A percentile compares a stretch with the other conserved stretches of the same genome.
Conservation (phyloP, 2,888 invertebrate species). For the Thelaira solivaga region DNA sequence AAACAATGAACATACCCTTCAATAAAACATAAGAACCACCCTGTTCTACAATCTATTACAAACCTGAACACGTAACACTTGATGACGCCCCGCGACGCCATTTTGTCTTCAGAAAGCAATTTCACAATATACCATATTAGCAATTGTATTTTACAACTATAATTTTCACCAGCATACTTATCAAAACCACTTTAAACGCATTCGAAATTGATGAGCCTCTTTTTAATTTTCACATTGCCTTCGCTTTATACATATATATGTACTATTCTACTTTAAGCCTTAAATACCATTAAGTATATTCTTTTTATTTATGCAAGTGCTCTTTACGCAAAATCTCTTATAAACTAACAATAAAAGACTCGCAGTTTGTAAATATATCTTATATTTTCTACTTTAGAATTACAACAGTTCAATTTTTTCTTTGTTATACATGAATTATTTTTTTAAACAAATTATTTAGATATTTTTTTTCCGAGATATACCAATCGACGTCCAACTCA, state of each 20-base stretch:
- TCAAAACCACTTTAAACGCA: background rate
- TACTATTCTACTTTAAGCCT: background rate
- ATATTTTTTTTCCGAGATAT: slow-evolving; percentile 41
- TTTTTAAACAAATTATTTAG: slow-evolving; percentile 1
- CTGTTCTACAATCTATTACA: slow-evolving; percentile 54
- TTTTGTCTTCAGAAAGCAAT: slow-evolving; percentile 50
- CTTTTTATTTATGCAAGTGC: slow-evolving; percentile 3
- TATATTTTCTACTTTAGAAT: slow-evolving; percentile 34
- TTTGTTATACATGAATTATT: slow-evolving; percentile 25
- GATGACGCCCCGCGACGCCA: slow-evolving; percentile 52
- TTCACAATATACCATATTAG: slow-evolving; percentile 42
- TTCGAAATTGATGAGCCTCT: background rate
- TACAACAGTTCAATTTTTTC: slow-evolving; percentile 40
- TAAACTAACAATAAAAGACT: slow-evolving; percentile 61
- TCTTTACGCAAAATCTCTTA: slow-evolving; percentile 52
- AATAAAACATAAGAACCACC: background rate
- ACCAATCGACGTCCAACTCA: slow-evolving; percentile 64
- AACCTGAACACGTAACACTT: background rate
- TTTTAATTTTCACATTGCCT: slow-evolving; percentile 8
- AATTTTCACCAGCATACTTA: slow-evolving; percentile 1
- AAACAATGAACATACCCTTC: background rate
- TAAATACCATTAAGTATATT: slow-evolving; percentile 4
- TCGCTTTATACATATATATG: background rate
- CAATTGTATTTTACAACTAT: background rate
- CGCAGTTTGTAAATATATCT: slow-evolving; percentile 37